Evolutionary conservation across 2,888 invertebrate species (phyloP).

Genomic region (Notocelia uddmanniana): DNA sequence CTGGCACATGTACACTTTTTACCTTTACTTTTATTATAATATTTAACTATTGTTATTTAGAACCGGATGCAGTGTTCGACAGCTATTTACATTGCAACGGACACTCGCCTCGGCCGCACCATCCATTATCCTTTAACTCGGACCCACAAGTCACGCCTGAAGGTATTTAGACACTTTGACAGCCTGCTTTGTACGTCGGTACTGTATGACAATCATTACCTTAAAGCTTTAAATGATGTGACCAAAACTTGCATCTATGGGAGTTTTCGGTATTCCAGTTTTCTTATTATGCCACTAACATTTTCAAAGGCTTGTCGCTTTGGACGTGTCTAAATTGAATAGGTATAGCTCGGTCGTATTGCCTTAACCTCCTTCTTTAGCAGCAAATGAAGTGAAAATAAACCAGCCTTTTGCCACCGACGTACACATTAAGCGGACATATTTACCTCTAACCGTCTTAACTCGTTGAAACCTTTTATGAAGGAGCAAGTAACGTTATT

Average conservation of each 20-base stretch:
- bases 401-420: constrained; percentile 16
- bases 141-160: constrained; percentile 80
- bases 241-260: background rate
- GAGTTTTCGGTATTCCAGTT: background rate
- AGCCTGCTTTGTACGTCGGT: background rate
- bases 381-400: constrained; percentile 29
- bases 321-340: constrained; percentile 13
- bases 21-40: constrained; percentile 27
- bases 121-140: constrained; percentile 70
- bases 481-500: constrained; percentile 13
- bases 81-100: constrained; percentile 85
- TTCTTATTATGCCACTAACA: constrained; percentile 3
- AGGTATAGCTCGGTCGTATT: constrained; percentile 26
- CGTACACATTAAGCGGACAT: constrained; percentile 23
- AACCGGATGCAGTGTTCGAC: constrained; percentile 90
- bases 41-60: constrained; percentile 63
- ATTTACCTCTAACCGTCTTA: constrained; percentile 21
- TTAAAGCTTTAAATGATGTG: background rate
- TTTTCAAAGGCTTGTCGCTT: constrained; percentile 5
- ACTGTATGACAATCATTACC: background rate
- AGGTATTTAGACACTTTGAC: constrained; percentile 58
- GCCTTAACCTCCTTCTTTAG: constrained; percentile 37
- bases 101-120: constrained; percentile 72
- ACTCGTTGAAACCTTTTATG: constrained; percentile 25
- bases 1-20: constrained; percentile 31